Percentiles rank a stretch among this genome's conserved stretches.
phyloP scores from a whole-genome alignment of 37 sponge, comb jelly and placozoan species.

The Dysidea cf. avara region DNA sequence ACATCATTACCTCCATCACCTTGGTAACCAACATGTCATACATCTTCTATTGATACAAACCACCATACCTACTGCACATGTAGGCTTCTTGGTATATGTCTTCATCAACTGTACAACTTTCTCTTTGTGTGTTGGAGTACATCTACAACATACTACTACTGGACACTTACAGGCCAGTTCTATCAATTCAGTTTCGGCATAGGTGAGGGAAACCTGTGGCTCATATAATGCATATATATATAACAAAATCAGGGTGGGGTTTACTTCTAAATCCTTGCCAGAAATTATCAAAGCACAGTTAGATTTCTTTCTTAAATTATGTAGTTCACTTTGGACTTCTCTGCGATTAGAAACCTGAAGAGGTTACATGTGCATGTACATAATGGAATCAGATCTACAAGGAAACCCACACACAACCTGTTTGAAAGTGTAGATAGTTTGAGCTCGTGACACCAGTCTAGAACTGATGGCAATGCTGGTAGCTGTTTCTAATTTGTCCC shows the following conservation, averaged over 20 bases:
- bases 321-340: conserved; percentile 74
- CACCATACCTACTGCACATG: conserved; percentile 81
- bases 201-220: conserved; percentile 70
- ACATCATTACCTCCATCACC: conserved; percentile 96
- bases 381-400: neutral
- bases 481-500: conserved; percentile 94
- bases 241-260: neutral
- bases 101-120: conserved; percentile 78
- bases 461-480: conserved; percentile 83
- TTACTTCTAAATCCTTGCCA: conserved; percentile 72
- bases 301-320: conserved; percentile 76
- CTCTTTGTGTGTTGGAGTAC: conserved; percentile 95
- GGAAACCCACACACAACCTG: conserved; percentile 37
- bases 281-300: conserved; percentile 76
- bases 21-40: neutral
- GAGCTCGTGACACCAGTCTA: conserved; percentile 66
- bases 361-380: neutral
- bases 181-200: conserved; percentile 84
- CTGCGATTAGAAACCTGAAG: conserved; percentile 52
- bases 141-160: conserved; percentile 89
- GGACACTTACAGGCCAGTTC: conserved; percentile 90
- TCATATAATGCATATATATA: too few relatives aligned
- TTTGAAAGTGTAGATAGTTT: conserved; percentile 70
- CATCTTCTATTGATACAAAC: neutral
- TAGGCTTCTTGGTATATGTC: conserved; percentile 71